Evolutionary conservation across 2,888 invertebrate species (phyloP), one percentile per base, ranked within the genome.

Genomic region (Trisateles emortualis): DNA sequence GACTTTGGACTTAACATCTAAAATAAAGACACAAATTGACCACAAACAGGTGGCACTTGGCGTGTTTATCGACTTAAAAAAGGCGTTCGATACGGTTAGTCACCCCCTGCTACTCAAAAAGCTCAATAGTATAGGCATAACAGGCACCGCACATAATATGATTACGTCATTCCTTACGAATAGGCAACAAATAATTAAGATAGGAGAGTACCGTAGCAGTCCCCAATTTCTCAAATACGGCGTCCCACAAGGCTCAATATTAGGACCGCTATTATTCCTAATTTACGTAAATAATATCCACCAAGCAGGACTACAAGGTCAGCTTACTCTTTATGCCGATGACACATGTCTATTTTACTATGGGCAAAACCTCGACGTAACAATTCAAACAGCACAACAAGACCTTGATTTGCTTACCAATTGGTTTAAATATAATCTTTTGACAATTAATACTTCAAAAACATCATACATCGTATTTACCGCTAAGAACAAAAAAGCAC

Each of bases 311-410:
- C n/a, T 29, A 29, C 29, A 29, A 29, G n/a, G n/a, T 10, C 29
- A n/a, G 9, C 29, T 29, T 29, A 29, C 2, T 3, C 11, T 67
- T 1, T 63, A 55, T 29, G 63, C 61, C 0, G 63, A 63, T 36
- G 57, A 67, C 26, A 67, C 63, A 6, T 41, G 56, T 24, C 32
- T 64, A n/a, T 64, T 64, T 11, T 59, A 64, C 19, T 61, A 46
- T 52, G 61, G 64, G 5, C 13, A 47, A 11, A 38, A 16, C 24
- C 56, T 61, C 6, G 9, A 54, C 3, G 9, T 33, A 3, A 46
- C 60, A 3, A 40, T 52, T 0, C 1, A 10, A 35, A 9, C 36
- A 6, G 62, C 59, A n/a, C 60, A 63, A 47, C 36, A 42, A 8
- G 59, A 63, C 36, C 33, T 66, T 4, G 14, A 66, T 22, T 11